Conservation (phyloP, 2,113 vertebrate genomes). For the human region DNA sequence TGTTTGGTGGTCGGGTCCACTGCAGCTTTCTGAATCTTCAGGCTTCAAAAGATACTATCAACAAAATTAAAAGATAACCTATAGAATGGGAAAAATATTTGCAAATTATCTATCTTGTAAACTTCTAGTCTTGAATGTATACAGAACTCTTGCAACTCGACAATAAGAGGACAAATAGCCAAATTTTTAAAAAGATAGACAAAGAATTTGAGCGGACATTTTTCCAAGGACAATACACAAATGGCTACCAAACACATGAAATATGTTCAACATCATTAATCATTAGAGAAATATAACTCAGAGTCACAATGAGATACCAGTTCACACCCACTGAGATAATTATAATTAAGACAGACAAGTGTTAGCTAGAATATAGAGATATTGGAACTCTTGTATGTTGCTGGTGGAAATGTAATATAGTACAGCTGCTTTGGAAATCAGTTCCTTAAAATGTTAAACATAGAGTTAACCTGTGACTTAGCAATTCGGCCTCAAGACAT, state of each 20-base stretch:
- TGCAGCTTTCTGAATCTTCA: not conserved
- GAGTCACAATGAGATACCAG: not conserved
- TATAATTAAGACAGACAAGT: not conserved
- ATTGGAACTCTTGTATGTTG: not conserved
- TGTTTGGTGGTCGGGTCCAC: too few relatives aligned
- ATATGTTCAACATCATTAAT: not conserved
- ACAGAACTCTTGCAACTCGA: not conserved
- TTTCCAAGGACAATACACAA: not conserved
- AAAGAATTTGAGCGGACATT: not conserved
- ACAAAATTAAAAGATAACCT: not conserved
- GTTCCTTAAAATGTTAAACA: not conserved
- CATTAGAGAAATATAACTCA: not conserved
- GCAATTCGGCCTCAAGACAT: too few relatives aligned
- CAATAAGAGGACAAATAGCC: not conserved
- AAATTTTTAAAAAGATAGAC: not conserved
- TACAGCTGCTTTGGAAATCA: not conserved
- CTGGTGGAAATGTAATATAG: not conserved
- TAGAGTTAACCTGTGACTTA: not conserved
- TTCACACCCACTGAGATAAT: not conserved
- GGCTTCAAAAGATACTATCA: not conserved
- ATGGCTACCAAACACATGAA: not conserved
- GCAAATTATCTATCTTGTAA: not conserved
- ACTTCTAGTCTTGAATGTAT: not conserved
- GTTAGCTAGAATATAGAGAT: not conserved
- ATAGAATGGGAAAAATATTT: not conserved